Base-by-base conservation (phyloP, 2,888 invertebrate genomes). In the Drosophila mayaguana region DNA sequence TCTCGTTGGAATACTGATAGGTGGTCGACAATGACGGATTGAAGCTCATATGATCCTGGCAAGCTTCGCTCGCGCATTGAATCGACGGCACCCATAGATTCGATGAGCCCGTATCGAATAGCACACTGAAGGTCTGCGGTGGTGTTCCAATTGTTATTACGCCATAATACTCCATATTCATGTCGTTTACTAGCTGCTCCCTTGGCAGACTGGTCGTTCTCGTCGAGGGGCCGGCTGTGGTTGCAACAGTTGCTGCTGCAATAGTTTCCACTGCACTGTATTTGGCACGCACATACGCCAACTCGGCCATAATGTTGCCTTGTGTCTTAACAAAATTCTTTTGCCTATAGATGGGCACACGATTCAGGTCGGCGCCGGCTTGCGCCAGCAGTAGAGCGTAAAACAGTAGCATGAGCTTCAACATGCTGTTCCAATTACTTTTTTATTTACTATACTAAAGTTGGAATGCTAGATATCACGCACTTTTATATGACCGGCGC, bases 11-110 rank as follows among this genome's bases (percentile, higher is more conserved):
- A 79, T 94, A 93, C 85, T 94, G 93, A 94, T 98, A 99, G 1
- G 97, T 95, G n/a, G 93, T 93, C 0, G 99, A 99, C 91, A 95
- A 95, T 61, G 91, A 93, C 85, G 96, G 96, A 94, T 98, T 96
- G 93, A 99, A 99, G 93, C 97, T 98, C 92, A 97, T 96, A 93
- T 99, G 99, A 96, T 95, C 91, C 97, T 97, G 93, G 93, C 98
- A 98, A 28, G 98, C 98, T 80, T 97, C 0, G 18, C 12, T 40
- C 0, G 11, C 6, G 36, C 88, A 88, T 12, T 45, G 56, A 65
- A 96, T 96, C 91, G 95, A 95, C 90, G 97, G 99, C 98, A 11
- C 98, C 88, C 85, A 85, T 36, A 85, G 59, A 28, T 85, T 83
- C 8, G 88, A 46, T 0, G 88, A 85, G 22, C 86, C 86, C 2